Percentiles rank a stretch among this genome's conserved stretches.
phyloP scores from a whole-genome alignment of 2,888 invertebrate species.

The Heliconius hortense region DNA sequence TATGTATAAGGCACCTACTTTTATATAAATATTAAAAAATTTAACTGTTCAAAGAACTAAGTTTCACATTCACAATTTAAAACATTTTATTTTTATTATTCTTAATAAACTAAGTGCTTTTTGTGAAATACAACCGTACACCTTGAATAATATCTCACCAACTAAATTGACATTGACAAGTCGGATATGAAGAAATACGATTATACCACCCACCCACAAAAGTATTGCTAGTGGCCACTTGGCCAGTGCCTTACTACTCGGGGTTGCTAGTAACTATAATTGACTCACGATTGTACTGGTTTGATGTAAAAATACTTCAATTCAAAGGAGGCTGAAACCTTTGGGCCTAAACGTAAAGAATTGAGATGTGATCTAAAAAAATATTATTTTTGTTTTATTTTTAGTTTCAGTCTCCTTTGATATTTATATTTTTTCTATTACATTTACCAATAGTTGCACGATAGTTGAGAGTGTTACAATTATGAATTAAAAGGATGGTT shows the following conservation, averaged over 20 bases:
- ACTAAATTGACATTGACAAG: conserved; percentile 42
- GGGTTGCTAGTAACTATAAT: conserved; percentile 15
- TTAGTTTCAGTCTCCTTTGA: too few relatives aligned
- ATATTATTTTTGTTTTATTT: too few relatives aligned
- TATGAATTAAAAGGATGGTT: neutral
- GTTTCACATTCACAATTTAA: conserved; percentile 42
- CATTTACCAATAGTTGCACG: too few relatives aligned
- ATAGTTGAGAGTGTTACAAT: neutral
- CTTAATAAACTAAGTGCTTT: conserved; percentile 40
- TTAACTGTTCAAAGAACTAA: conserved; percentile 33
- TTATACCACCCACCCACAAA: conserved; percentile 30
- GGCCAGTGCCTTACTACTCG: neutral
- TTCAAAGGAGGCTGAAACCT: too few relatives aligned
- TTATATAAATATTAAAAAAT: conserved; percentile 19
- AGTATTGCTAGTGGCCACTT: conserved; percentile 16
- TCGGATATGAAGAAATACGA: conserved; percentile 21
- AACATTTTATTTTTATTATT: conserved; percentile 32
- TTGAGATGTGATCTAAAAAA: too few relatives aligned
- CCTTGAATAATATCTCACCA: conserved; percentile 40
- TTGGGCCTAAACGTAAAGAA: too few relatives aligned
- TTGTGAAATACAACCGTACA: conserved; percentile 31
- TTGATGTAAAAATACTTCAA: neutral
- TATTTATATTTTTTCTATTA: neutral
- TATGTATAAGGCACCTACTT: conserved; percentile 32
- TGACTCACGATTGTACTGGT: neutral